Evolutionary conservation across 2,888 invertebrate genomes (phyloP).

Genomic region (Acanthococcus lagerstroemiae): DNA sequence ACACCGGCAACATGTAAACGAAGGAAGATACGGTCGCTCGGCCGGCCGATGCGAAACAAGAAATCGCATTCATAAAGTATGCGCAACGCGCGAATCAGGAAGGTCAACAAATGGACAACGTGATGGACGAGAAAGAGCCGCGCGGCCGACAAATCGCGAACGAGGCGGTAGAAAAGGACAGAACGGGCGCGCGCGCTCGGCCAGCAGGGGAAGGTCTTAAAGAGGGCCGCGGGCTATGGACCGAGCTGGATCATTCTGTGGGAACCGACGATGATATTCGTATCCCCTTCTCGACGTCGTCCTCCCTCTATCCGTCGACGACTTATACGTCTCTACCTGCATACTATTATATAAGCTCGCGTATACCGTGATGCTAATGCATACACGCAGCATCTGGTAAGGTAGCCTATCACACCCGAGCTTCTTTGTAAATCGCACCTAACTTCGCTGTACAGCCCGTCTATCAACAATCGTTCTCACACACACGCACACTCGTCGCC

Average conservation of each 20-base stretch:
- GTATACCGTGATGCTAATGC: too few relatives aligned
- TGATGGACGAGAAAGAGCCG: neutral
- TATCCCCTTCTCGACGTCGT: neutral
- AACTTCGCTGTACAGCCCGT: too few relatives aligned
- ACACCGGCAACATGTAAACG: too few relatives aligned
- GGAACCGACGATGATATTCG: constrained; percentile 16
- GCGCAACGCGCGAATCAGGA: neutral
- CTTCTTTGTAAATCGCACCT: too few relatives aligned
- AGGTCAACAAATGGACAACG: neutral
- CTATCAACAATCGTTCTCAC: too few relatives aligned
- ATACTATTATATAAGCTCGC: too few relatives aligned
- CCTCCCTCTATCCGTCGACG: neutral
- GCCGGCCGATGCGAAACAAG: too few relatives aligned
- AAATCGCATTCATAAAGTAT: neutral
- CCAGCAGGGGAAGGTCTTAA: neutral
- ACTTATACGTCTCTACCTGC: neutral
- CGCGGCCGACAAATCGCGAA: neutral
- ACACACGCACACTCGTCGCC: too few relatives aligned
- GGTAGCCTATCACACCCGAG: too few relatives aligned
- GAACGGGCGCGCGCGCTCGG: neutral
- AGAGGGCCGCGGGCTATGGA: constrained; percentile 15
- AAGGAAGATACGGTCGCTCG: too few relatives aligned
- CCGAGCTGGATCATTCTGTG: constrained; percentile 23
- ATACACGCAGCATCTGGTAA: neutral
- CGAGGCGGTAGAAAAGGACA: neutral